Percentiles rank a stretch among this genome's conserved stretches.
Evolutionary conservation across 2,113 vertebrate genomes (phyloP).

Genomic region (Pseudorectes ferrugineus): DNA sequence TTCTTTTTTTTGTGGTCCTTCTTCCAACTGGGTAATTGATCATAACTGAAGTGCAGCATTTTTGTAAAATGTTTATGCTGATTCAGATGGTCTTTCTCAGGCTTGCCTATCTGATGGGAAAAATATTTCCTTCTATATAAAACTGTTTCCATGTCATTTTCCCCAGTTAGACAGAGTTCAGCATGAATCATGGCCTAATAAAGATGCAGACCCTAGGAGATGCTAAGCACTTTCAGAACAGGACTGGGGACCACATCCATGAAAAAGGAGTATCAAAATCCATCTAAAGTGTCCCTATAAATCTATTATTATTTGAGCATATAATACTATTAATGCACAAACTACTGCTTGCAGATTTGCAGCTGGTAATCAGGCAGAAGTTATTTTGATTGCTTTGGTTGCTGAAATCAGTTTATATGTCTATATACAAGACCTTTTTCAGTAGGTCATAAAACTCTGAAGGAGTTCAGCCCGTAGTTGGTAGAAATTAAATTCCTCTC

Average conservation of each 20-base stretch:
- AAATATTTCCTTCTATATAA: background rate
- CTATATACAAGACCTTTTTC: background rate
- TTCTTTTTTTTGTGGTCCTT: background rate
- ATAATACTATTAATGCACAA: background rate
- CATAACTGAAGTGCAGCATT: background rate
- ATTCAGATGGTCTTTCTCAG: background rate
- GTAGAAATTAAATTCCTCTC: conserved; percentile 44
- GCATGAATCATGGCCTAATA: background rate
- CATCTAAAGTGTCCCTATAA: background rate
- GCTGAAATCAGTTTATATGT: background rate
- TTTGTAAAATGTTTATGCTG: background rate
- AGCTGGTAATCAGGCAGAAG: background rate
- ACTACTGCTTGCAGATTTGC: background rate
- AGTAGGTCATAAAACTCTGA: background rate
- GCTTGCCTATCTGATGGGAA: background rate
- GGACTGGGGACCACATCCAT: background rate
- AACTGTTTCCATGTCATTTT: background rate
- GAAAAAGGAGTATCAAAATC: background rate
- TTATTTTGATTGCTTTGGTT: background rate
- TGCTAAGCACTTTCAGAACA: background rate
- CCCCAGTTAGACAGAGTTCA: background rate
- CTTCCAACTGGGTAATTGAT: background rate
- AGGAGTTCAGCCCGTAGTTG: background rate
- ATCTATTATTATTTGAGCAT: background rate
- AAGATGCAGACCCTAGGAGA: background rate